A percentile compares a stretch with the other conserved stretches of the same genome.
phyloP scores from a whole-genome alignment of 2,888 invertebrate species.

The Tachina lurida region DNA sequence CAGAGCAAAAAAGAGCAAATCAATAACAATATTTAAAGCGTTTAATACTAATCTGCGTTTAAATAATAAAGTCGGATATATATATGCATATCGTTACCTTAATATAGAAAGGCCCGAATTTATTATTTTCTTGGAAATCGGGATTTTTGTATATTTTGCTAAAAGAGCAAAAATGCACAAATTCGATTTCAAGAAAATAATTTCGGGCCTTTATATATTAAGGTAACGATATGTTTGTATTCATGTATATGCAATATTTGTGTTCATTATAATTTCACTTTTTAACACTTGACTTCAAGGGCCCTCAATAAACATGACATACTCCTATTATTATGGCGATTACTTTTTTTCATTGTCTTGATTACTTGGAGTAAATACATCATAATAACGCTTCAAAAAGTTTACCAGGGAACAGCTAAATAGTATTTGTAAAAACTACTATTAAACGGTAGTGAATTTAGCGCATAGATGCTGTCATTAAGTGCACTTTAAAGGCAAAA shows the following conservation, averaged over 20 bases:
- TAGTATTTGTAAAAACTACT: slow-evolving; percentile 56
- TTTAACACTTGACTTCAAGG: slow-evolving; percentile 57
- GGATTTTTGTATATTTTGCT: too few species aligned
- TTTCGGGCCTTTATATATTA: too few species aligned
- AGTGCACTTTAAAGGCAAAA: slow-evolving; percentile 80
- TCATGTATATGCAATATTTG: background rate
- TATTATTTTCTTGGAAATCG: too few species aligned
- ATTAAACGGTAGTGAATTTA: slow-evolving; percentile 80
- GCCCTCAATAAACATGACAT: slow-evolving; percentile 35
- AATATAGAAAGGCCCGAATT: too few species aligned
- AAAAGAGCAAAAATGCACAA: too few species aligned
- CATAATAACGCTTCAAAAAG: slow-evolving; percentile 12
- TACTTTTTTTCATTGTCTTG: slow-evolving; percentile 29
- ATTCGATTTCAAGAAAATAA: too few species aligned
- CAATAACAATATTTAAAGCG: background rate
- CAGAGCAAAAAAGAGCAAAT: slow-evolving; percentile 54
- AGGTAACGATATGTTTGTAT: background rate
- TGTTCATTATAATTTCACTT: slow-evolving; percentile 42
- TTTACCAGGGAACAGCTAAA: background rate
- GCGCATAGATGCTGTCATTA: slow-evolving; percentile 80
- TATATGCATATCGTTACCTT: too few species aligned
- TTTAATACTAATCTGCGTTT: too few species aligned
- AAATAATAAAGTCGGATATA: too few species aligned
- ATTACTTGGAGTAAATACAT: background rate
- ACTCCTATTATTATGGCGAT: slow-evolving; percentile 14